Conservation (phyloP, 2,888 invertebrate species). For the Abrostola triplasia region DNA sequence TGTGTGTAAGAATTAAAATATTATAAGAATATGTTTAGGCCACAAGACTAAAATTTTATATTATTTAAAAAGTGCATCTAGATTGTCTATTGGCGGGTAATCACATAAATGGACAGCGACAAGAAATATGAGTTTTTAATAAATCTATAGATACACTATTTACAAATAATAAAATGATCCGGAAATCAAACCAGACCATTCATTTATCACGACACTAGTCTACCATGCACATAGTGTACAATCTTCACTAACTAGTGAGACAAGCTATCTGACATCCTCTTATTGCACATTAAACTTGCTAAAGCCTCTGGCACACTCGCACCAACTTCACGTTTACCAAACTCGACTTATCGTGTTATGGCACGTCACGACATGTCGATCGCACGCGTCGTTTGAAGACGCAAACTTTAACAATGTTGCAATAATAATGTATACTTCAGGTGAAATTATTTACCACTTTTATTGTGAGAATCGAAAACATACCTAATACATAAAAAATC, state of each 20-base stretch:
- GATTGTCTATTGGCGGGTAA: not conserved
- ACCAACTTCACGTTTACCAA: constrained; percentile 23
- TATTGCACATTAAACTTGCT: constrained; percentile 46
- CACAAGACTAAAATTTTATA: not conserved
- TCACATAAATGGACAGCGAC: too few species aligned
- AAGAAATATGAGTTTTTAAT: too few species aligned
- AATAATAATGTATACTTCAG: too few species aligned
- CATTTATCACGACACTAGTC: not conserved
- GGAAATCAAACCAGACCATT: not conserved
- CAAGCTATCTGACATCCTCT: constrained; percentile 16
- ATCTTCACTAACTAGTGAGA: constrained; percentile 16
- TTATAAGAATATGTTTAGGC: too few species aligned
- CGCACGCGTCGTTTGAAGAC: constrained; percentile 41
- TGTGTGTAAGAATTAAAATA: too few species aligned
- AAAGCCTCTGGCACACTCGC: constrained; percentile 26
- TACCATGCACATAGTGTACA: not conserved
- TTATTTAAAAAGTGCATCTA: not conserved
- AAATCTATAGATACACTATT: too few species aligned
- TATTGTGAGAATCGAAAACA: too few species aligned
- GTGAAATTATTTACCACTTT: too few species aligned
- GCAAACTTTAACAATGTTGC: constrained; percentile 2
- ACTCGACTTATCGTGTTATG: constrained; percentile 41
- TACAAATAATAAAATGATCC: not conserved
- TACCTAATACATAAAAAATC: too few species aligned
- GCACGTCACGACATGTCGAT: constrained; percentile 38